Evolutionary conservation across 2,113 vertebrate species (phyloP).

Genomic region (Craseonycteris thonglongyai): DNA sequence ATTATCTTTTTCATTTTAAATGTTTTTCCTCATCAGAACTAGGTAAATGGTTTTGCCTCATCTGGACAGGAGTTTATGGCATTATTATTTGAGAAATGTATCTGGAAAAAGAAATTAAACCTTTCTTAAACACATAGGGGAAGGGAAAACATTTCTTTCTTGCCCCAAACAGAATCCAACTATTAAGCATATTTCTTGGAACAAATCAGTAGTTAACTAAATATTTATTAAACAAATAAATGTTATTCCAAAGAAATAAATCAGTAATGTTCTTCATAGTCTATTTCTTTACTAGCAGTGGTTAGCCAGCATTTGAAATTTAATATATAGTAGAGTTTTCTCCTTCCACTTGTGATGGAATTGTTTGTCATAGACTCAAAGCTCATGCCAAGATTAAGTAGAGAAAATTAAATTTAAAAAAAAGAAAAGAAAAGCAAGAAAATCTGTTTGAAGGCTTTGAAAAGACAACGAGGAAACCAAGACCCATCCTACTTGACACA

Average conservation of each 20-base stretch:
- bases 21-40: not conserved
- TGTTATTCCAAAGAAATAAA: not conserved
- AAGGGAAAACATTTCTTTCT: not conserved
- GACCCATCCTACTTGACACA: not conserved
- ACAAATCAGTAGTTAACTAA: not conserved
- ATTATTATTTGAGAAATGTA: not conserved
- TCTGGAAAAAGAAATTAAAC: not conserved
- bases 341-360: not conserved
- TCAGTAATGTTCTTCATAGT: not conserved
- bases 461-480: not conserved
- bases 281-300: not conserved
- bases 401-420: not conserved
- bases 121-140: not conserved
- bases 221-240: not conserved
- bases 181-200: not conserved
- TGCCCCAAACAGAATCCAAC: not conserved
- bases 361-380: not conserved
- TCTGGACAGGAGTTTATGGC: not conserved
- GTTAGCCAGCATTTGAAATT: not conserved
- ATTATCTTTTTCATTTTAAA: not conserved
- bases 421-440: not conserved
- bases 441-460: not conserved
- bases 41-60: not conserved
- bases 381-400: not conserved
- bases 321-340: not conserved